phyloP scores from a whole-genome alignment of 2,113 vertebrate species.

The Leiothrix lutea region DNA sequence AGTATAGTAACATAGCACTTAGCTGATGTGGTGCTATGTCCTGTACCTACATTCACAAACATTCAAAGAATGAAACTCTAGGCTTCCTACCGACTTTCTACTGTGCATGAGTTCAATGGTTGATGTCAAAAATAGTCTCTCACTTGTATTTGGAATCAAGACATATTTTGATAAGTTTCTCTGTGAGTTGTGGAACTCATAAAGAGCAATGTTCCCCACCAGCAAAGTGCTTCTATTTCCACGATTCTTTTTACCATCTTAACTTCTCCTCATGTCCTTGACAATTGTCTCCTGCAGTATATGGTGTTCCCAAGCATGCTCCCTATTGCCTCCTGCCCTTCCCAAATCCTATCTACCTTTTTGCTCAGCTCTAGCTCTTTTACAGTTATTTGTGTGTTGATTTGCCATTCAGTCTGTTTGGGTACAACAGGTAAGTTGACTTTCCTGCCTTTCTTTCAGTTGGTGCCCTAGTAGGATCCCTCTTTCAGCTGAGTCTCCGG shows the following conservation, averaged over 20 bases:
- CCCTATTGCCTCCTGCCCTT: background rate
- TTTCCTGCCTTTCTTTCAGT: background rate
- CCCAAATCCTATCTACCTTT: background rate
- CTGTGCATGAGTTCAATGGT: background rate
- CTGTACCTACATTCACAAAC: background rate
- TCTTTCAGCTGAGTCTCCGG: background rate
- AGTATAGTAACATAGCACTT: background rate
- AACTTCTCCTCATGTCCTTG: background rate
- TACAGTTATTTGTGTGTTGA: background rate
- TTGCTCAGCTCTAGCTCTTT: background rate
- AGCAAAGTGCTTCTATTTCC: background rate
- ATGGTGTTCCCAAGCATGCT: background rate
- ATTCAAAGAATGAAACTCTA: background rate
- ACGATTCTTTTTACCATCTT: background rate
- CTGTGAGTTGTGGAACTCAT: background rate
- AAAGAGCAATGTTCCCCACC: background rate
- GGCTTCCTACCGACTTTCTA: background rate
- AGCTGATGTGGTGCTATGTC: background rate
- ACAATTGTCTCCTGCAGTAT: background rate
- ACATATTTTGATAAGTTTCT: background rate
- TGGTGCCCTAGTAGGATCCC: background rate
- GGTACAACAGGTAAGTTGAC: background rate
- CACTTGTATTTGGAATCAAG: background rate
- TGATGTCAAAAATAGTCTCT: background rate
- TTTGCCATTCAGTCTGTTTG: background rate